Base-by-base conservation (phyloP, 2,113 vertebrate genomes). In the Oenanthe melanoleuca region DNA sequence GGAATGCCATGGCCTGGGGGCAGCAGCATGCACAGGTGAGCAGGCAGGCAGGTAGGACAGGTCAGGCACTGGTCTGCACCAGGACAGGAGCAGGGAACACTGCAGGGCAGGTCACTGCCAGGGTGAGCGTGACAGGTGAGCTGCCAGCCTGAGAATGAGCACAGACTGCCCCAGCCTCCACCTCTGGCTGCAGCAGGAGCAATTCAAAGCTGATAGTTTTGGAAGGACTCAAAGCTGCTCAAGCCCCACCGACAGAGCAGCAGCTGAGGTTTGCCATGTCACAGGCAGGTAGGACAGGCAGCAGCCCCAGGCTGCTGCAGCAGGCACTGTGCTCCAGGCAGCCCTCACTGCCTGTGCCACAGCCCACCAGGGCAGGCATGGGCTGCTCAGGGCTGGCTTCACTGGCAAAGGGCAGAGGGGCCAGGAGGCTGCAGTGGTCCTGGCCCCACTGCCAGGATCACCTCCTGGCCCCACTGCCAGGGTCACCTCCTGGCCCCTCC, bases 81-180 rank as follows among this genome's bases (percentile, higher is more conserved):
- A 21, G 37, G 45, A 19, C 0, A 2, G 73, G 49, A 60, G 21
- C 33, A 53, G 55, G 38, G 21, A 50, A 20, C 24, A 10, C 28
- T 11, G 29, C 47, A 69, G 12, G 55, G 60, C 5, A 0, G 38
- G 19, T 31, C 18, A 0, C 22, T n/a, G 42, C 3, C 72, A 63
- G 72, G 37, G 10, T 0, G 3, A 31, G 42, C 3, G 1, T 1
- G 44, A 5, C 7, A 1, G 33, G 7, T 63, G 29, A 20, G 72
- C 77, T 67, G 84, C 59, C 11, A 22, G 67, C 17, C 47, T 86
- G 72, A 0, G n/a, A 18, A 17, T 4, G 45, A 18, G 77, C 67
- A 19, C 0, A 0, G 16, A 33, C 17, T 42, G 9, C 23, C 60
- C 31, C 20, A 29, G 52, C 38, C 67, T 24, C 5, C 4, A 2